Evolutionary conservation across 2,888 invertebrate species (phyloP).

Genomic region (Gibbula magus): DNA sequence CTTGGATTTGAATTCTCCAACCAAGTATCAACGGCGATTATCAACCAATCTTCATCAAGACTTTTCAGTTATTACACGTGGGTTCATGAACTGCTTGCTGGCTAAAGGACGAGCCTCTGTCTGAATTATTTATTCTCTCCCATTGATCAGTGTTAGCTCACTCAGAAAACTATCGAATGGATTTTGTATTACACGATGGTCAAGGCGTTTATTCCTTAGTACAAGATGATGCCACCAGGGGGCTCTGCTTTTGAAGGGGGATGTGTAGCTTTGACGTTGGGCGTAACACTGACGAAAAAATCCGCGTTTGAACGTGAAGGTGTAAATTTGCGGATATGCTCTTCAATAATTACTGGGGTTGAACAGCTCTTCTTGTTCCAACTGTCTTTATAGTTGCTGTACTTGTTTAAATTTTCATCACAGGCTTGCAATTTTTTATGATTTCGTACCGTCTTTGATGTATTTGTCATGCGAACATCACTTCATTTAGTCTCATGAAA

Average conservation of each 20-base stretch:
- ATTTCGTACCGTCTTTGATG: not conserved
- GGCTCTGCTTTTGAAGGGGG: not conserved
- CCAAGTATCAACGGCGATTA: slow-evolving; percentile 8
- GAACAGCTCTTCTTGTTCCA: not conserved
- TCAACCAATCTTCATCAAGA: slow-evolving; percentile 3
- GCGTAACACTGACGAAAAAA: not conserved
- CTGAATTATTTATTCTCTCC: slow-evolving; percentile 1
- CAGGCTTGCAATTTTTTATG: not conserved
- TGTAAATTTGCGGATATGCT: slow-evolving; percentile 7
- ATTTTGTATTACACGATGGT: slow-evolving; percentile 15
- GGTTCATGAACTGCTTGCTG: slow-evolving; percentile 6
- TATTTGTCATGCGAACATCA: not conserved
- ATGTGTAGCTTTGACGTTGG: not conserved
- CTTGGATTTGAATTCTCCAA: not conserved
- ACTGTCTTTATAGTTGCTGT: not conserved
- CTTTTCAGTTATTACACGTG: slow-evolving; percentile 1
- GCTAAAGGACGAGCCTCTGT: not conserved
- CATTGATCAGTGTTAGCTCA: slow-evolving; percentile 1
- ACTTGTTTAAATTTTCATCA: slow-evolving; percentile 1
- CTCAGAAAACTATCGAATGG: slow-evolving; percentile 4
- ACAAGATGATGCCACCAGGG: not conserved
- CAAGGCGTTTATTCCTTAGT: slow-evolving; percentile 1
- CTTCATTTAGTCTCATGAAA: not conserved
- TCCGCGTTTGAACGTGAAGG: not conserved
- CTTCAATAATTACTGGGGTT: not conserved